Base-by-base conservation (phyloP, 1,140 invertebrate species). In the Diplogasteroides magnus region DNA sequence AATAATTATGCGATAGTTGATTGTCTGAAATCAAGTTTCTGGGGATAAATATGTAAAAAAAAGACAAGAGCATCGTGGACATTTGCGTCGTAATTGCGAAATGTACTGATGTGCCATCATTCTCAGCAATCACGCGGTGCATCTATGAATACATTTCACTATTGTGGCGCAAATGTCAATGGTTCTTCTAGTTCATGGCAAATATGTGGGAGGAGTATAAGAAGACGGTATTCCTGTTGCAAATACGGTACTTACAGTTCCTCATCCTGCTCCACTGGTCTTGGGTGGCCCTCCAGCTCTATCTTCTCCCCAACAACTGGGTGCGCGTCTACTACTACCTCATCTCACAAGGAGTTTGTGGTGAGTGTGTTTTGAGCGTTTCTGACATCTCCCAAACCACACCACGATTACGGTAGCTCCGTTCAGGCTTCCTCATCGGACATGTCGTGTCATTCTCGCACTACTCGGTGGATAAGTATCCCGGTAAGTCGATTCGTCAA, bases 391-490 rank as follows among this genome's bases (percentile, higher is more conserved):
- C 37, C 37, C 19, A 11, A 11, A 48, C 19, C 19, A 6, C 19
- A 48, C 19, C 19, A 48, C 37, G 37, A 19, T 48, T 11, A 11
- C 19, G 37, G 19, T 48, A 48, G 6, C 6, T 81, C 23, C 58
- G 58, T 32, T 75, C 68, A n/a, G 79, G 79, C 2, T 60, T 80
- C 28, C 48, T 83, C 23, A 81, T 83, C 64, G 79, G 70, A 25
- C 56, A 67, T 14, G 79, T 81, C 6, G 79, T 81, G 32, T 78
- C 79, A 27, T 81, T 75, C 77, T 83, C 80, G 61, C 79, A 81
- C 70, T 83, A 81, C 63, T 80, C 77, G 31, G 81, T 83, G 25
- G 76, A 80, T 25, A 81, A 81, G 65, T 81, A 71, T 67, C 81
- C 79, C 56, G 79, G 74, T 78, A 31, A 67, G 58, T 61, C 3